Base-by-base conservation (phyloP, 2,888 invertebrate species). In the Agrotis clavis region DNA sequence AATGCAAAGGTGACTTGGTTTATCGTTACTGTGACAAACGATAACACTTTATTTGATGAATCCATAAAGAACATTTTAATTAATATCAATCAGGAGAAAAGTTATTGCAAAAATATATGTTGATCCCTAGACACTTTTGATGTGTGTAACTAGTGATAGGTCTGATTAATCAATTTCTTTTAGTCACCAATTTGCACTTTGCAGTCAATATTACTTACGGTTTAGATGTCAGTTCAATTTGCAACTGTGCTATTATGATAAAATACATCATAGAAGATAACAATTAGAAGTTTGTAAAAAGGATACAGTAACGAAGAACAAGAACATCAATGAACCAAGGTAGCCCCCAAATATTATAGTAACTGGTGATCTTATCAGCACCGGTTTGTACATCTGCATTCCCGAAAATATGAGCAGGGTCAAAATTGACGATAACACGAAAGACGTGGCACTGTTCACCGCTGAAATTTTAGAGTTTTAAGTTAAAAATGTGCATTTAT, bases 271-370 rank as follows among this genome's bases (percentile, higher is more conserved):
- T 14, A 11, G 9, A 16, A 51, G 7, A 5, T 51, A 51, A 21
- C 41, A 7, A 48, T 21, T 21, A 41, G 19, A 62, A 19, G 5
- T 67, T 25, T 61, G 9, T 67, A 11, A 87, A 96, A 97, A 97
- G 97, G 96, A 97, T 97, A 98, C 98, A 77, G 99, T 99, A 51
- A 99, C 97, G 74, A 98, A 96, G 82, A 99, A 97, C 87, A 99
- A 97, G 90, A 99, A 99, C 87, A 99, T 96, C 81, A 98, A 92
- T 0, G 99, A 98, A 70, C 99, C 99, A 53, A 99, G 94, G 88
- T 98, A 98, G 81, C 99, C 99, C 83, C 99, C 99, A 74, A 99
- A 96, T 89, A 99, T 97, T 18, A 98, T 99, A 86, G 98, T 97
- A 50, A 98, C 93, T 88, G 99, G 99, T 3, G 98, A 97, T 41